Evolutionary conservation across 1,140 invertebrate genomes (phyloP), one percentile per base, ranked within the genome.

Genomic region (Dendroctonus valens): DNA sequence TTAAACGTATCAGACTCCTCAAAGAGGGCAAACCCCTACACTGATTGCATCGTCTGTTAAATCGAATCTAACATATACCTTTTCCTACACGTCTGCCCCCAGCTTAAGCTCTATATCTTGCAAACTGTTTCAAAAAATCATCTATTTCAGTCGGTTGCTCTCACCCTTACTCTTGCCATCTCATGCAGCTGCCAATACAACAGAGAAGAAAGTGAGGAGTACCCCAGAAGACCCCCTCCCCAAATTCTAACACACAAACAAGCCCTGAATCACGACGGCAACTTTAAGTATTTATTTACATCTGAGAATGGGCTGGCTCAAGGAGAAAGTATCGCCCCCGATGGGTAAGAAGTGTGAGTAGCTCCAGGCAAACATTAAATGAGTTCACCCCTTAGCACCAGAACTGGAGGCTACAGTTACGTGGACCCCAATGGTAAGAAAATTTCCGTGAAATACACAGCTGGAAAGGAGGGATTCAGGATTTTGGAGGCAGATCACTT

Each of bases 301-400:
- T 83, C 86, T 6, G 86, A 88, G 74, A 87, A 87, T 73, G 86
- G 86, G 8, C 76, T 86, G 4, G 84, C 85, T 8, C 85, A 86
- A 41, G 85, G 85, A 37, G 85, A 87, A 75, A 80, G 79, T 57
- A 87, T 87, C 41, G 80, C 82, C 14, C 85, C 85, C 4, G 86
- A 87, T 71, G 86, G 86, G 3, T 85, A 59, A 58, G 54, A 41
- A 6, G 4, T 26, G 26, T 26, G 26, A 26, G 26, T 26, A 26
- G 26, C 1, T 26, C 26, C 26, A 26, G 15, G 50, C 50, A 2
- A 7, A 51, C 5, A 12, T 3, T 51, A 8, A 51, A 8, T 8
- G 8, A 51, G n/a, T 12, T 12, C 7, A 7, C 4, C 26, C 60
- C 48, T 61, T 38, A 68, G 66, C 8, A 59, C 82, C 14, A 78